Evolutionary conservation across 37 sponge, comb jelly and placozoan species (phyloP), one percentile per base, ranked within the genome.

Genomic region (Beroe forskalii): DNA sequence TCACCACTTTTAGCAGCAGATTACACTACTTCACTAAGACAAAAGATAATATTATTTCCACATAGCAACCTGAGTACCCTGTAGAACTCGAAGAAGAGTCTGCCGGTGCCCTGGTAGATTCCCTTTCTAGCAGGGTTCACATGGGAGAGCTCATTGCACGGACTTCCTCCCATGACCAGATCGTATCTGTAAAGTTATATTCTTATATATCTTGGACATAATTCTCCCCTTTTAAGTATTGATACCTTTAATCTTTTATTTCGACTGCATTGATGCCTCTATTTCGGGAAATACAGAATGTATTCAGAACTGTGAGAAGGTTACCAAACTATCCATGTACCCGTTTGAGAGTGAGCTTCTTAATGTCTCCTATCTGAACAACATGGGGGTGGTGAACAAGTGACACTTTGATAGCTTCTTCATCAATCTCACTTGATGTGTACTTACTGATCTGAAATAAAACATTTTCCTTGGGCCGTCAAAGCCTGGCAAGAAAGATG

Each of bases 41-140:
- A n/a, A n/a, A n/a, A n/a, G n/a, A n/a, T n/a, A n/a, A n/a, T n/a
- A n/a, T n/a, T n/a, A n/a, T n/a, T 48, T 48, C 55, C 55, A 48
- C 12, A 17, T 48, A 48, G 12, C 12, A 17, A 48, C 67, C 75
- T 89, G 32, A 96, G 92, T 14, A 97, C 93, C 3, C 98, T 92
- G 62, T 91, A 96, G 76, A 96, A 97, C 91, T 97, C 96, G 93
- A 97, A 97, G 93, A 97, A 96, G 39, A 97, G 91, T 20, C 93
- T 72, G 40, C 98, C 98, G 62, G 94, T 96, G 0, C 98, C 98
- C 80, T 94, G 95, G 91, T 95, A 96, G 1, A 97, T 94, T 0
- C 98, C 98, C 62, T 94, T 96, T 43, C 96, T 90, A 17, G 91
- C 92, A 36, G 96, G 98, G 42, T 96, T 97, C 23, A 94, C 98